Evolutionary conservation across 2,797 vertebrate species (phyloP), one percentile per base, ranked within the genome.

Genomic region (Tympanoctomys barrerae): DNA sequence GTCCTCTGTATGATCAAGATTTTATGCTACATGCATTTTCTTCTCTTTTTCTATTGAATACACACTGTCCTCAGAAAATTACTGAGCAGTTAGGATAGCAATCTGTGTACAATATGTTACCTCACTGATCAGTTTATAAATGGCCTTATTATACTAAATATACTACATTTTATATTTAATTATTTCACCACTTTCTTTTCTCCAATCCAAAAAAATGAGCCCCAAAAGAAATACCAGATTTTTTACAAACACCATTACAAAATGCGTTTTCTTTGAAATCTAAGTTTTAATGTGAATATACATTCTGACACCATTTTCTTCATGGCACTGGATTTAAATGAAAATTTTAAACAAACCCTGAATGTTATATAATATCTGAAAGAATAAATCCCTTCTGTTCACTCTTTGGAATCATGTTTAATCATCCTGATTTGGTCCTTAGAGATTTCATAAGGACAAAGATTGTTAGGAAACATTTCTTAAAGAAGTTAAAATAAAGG

Each of bases 401-500:
- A 68, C 79, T 85, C 79, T 94, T 54, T 73, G 10, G 24, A 94
- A 92, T 13, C 88, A 16, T 4, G 4, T 85, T 95, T n/a, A 87
- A 61, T 91, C 66, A 73, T 84, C 18, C 70, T 66, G 2, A 4
- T 87, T 78, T 89, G 49, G 4, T 24, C 61, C 46, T 54, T 82
- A n/a, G 46, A 95, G 61, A 61, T 11, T 81, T 66, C 7, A 9
- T 79, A 85, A 75, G n/a, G 57, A 70, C 28, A 80, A 42, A 26
- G 9, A 42, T 7, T 24, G 12, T 79, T 92, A 78, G 54, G 73
- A 96, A 75, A 61, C 21, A 80, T 77, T 81, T 87, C 49, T 66
- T 80, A 49, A 89, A 94, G 33, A 87, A 54, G 83, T 90, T 87
- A 88, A 64, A 94, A 77, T 77, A 90, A 78, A n/a, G 87, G 54